Conservation (phyloP, 2,797 vertebrate genomes). For the Myotis vivesi region DNA sequence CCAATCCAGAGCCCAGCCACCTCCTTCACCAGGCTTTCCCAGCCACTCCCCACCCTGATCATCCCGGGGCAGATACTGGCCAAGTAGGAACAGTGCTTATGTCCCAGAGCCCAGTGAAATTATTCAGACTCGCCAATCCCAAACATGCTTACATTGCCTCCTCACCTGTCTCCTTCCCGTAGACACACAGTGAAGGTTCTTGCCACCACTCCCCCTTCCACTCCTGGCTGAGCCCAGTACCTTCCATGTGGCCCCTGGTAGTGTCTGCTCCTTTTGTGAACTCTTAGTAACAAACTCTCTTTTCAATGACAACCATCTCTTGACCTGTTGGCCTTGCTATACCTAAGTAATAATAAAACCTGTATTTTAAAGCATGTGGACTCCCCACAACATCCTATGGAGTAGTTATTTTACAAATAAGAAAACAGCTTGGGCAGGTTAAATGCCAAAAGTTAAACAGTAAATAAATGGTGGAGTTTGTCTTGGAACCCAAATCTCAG, state of each 20-base stretch:
- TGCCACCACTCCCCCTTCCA: fast-evolving
- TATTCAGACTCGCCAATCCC: neutral
- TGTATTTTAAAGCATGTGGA: neutral
- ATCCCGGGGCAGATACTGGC: neutral
- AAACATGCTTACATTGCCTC: neutral
- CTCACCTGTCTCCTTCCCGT: neutral
- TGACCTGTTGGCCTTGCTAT: neutral
- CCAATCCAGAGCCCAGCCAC: neutral
- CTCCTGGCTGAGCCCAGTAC: neutral
- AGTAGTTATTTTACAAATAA: neutral
- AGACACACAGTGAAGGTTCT: neutral
- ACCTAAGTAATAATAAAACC: neutral
- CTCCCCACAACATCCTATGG: neutral
- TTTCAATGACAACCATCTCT: neutral
- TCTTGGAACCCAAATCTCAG: neutral
- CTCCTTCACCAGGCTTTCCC: neutral
- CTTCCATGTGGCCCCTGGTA: fast-evolving
- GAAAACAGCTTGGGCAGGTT: neutral
- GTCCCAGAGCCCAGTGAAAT: neutral
- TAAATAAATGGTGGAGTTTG: neutral
- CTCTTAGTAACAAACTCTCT: neutral
- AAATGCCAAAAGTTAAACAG: neutral
- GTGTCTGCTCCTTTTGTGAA: neutral
- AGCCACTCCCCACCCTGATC: neutral
- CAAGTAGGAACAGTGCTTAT: neutral